Base-by-base conservation (phyloP, 2,797 vertebrate genomes). In the Paratrypauchen microcephalus region DNA sequence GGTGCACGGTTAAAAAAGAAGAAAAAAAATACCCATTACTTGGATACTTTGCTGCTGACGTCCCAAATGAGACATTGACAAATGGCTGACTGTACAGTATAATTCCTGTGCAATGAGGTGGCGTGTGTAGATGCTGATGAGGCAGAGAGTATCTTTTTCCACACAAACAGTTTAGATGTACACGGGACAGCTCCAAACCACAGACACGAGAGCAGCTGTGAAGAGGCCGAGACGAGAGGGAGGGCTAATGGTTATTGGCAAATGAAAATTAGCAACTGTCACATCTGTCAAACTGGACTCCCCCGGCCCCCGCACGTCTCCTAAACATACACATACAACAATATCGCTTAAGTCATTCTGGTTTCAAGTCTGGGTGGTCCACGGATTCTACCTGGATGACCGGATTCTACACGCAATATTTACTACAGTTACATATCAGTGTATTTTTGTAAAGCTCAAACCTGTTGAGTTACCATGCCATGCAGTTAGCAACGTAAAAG, bases 131-230 rank as follows among this genome's bases (percentile, higher is more conserved):
- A 66, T 30, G 60, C 66, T 78, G 65, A 69, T 62, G 55, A 76
- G 52, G 70, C 32, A 12, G 26, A 15, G 55, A 57, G 9, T 39
- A 61, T 32, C 56, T 72, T 72, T 70, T 48, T 30, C n/a, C n/a
- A 70, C 63, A 77, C 74, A 66, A 79, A 73, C 69, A 70, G 60
- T 57, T 69, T 78, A 32, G 55, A 74, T 65, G 73, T 52, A 26
- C 68, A 0, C 65, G 59, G 70, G 28, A 24, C 28, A 55, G 69
- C 63, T 67, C 71, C 11, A 11, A 36, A 67, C 52, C 32, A 66
- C 18, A 56, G 74, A 68, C 23, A 9, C 61, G 28, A 54, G 60
- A 28, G 32, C 69, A 26, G 19, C 48, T 6, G 47, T n/a, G 23
- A 12, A 52, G 12, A 50, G 24, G 69, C 52, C 6, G 7, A n/a